A percentile compares a stretch with the other conserved stretches of the same genome.
Evolutionary conservation across 2,888 invertebrate species (phyloP).

Genomic region (Acanthopleura granulata): DNA sequence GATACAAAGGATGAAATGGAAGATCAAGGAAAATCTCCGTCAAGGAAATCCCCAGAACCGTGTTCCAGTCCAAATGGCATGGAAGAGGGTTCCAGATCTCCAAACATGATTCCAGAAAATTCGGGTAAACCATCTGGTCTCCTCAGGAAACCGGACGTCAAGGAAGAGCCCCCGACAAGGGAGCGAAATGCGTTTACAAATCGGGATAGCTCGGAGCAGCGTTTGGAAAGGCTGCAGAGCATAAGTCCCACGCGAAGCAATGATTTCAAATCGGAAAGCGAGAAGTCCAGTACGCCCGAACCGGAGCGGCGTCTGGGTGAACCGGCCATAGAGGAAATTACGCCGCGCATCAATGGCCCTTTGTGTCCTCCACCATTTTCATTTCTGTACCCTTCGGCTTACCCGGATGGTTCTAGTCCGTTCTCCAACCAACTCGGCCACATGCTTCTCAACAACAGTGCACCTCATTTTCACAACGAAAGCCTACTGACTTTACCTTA

Average conservation of each 20-base stretch:
- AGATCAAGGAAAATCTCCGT: no score
- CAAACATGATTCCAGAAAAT: no score
- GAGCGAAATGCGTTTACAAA: no score
- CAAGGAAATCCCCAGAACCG: no score
- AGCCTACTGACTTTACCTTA: slow-evolving; percentile 1
- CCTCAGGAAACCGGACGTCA: no score
- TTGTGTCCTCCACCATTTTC: background rate
- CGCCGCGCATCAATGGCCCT: background rate
- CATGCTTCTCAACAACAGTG: background rate
- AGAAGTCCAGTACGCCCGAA: background rate
- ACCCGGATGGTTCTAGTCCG: background rate
- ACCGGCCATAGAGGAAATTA: background rate
- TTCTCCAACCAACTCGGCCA: background rate
- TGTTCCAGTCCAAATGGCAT: no score
- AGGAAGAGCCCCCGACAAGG: no score
- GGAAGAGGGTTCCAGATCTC: no score
- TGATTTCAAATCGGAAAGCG: background rate
- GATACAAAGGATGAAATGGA: no score
- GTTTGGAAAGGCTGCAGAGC: background rate
- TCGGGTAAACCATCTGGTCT: no score
- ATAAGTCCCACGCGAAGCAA: background rate
- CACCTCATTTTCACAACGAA: slow-evolving; percentile 4
- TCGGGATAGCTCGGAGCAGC: no score
- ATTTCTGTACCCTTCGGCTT: slow-evolving; percentile 1
- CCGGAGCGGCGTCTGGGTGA: background rate